These are phyloP conservation scores for Setipinna tenuifilis DNA, from an alignment of 2,797 vertebrate species.

Conservation along the genomic window DNA sequence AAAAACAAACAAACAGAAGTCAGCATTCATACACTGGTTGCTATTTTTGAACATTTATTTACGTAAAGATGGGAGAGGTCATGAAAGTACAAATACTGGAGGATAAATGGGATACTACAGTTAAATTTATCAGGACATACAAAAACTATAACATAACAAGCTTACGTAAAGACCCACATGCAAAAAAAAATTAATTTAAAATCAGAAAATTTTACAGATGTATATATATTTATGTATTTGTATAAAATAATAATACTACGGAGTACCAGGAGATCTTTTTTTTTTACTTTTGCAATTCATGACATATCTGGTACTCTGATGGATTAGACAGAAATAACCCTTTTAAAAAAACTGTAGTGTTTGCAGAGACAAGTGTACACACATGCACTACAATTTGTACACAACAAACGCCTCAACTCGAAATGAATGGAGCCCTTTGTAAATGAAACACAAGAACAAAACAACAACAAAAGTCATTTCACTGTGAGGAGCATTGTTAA, in stretches of 20 bases:
- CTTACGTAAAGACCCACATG: constrained; percentile 77
- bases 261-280: constrained; percentile 58
- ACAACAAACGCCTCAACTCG: constrained; percentile 63
- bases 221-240: constrained; percentile 59
- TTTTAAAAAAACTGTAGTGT: constrained; percentile 71
- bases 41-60: constrained; percentile 66
- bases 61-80: constrained; percentile 67
- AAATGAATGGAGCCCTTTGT: constrained; percentile 49
- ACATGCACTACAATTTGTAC: constrained; percentile 64
- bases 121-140: constrained; percentile 70
- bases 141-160: constrained; percentile 70
- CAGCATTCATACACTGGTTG: neutral
- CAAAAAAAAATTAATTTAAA: constrained; percentile 74
- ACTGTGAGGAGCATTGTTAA: constrained; percentile 47
- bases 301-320: constrained; percentile 63
- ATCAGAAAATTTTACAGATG: constrained; percentile 51
- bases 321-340: constrained; percentile 67
- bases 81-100: constrained; percentile 73
- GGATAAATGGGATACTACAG: constrained; percentile 69
- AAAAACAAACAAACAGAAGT: constrained; percentile 23
- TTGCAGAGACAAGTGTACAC: constrained; percentile 62
- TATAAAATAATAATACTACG: constrained; percentile 72
- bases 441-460: constrained; percentile 11
- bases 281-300: constrained; percentile 53
- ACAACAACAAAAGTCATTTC: constrained; percentile 32